Conservation (phyloP, 1,140 invertebrate species). For the Hermetia illucens region DNA sequence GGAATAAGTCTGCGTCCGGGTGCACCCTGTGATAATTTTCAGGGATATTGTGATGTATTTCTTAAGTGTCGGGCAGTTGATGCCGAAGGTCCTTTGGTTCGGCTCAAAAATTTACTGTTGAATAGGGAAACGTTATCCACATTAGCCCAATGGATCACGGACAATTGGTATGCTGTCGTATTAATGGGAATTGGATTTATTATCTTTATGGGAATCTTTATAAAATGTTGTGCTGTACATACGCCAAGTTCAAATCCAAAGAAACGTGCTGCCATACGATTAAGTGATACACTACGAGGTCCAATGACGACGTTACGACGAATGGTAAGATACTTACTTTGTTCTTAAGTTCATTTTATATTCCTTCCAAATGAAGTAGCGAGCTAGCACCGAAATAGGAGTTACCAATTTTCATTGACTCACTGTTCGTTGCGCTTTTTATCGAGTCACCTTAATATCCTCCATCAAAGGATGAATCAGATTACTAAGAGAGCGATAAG, state of each 20-base stretch:
- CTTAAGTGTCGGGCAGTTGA: conserved; percentile 94
- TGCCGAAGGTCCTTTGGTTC: conserved; percentile 90
- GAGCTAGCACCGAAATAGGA: neutral
- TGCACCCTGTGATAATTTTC: conserved; percentile 95
- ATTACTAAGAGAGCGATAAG: too few species aligned
- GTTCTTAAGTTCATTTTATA: conserved; percentile 5
- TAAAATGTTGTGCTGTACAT: conserved; percentile 98
- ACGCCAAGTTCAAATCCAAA: conserved; percentile 96
- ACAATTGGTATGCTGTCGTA: conserved; percentile 94
- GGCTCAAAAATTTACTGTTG: conserved; percentile 92
- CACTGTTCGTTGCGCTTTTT: too few species aligned
- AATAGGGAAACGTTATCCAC: conserved; percentile 78
- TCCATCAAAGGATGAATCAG: too few species aligned
- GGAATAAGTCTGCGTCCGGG: conserved; percentile 84
- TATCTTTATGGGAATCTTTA: conserved; percentile 95
- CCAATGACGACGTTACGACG: conserved; percentile 78
- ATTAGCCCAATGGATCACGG: conserved; percentile 80
- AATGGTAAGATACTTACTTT: conserved; percentile 36
- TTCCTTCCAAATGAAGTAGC: neutral
- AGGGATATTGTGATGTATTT: conserved; percentile 98
- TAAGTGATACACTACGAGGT: conserved; percentile 73
- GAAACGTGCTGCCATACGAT: conserved; percentile 67
- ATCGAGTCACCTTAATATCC: too few species aligned
- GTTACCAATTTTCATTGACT: conserved; percentile 9
- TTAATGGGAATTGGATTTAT: conserved; percentile 83